Evolutionary conservation across 2,888 invertebrate genomes (phyloP).

Genomic region (Dyspetes luteomarginatus): DNA sequence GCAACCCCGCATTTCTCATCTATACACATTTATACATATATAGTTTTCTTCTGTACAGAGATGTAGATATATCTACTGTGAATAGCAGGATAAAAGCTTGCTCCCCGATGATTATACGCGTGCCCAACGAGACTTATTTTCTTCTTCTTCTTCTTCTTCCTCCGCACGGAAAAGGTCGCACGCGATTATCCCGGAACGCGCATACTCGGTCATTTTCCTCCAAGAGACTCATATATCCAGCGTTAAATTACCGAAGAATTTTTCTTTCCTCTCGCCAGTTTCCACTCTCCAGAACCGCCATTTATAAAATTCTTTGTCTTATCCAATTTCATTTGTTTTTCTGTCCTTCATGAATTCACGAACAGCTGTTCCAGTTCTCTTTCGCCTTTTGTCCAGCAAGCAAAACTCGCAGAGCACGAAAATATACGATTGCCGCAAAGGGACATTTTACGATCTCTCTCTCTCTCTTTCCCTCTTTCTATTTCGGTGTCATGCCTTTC

Average conservation of each 20-base stretch:
- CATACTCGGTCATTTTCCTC: not conserved
- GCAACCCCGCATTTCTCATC: conserved; percentile 45
- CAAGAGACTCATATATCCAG: not conserved
- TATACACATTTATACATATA: not conserved
- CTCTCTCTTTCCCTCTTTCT: conserved; percentile 35
- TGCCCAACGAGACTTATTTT: not conserved
- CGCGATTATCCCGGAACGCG: conserved; percentile 7
- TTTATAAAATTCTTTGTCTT: not conserved
- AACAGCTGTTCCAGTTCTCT: conserved; percentile 3
- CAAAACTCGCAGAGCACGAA: conserved; percentile 18
- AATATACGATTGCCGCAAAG: conserved; percentile 17
- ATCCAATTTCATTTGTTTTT: not conserved
- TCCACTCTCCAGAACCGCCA: not conserved
- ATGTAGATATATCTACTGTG: not conserved
- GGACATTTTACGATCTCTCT: conserved; percentile 59
- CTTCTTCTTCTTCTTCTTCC: conserved; percentile 2
- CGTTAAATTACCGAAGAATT: not conserved
- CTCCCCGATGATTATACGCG: not conserved
- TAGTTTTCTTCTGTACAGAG: no score
- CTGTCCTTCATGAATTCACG: conserved; percentile 24
- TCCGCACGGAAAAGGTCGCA: conserved; percentile 5
- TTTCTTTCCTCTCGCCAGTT: not conserved
- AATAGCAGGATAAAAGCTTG: not conserved
- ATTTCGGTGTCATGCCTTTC: conserved; percentile 65
- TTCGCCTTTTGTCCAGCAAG: conserved; percentile 8